phyloP scores from a whole-genome alignment of 64 coral and sea anemone species.

The Pocillopora damicornis region DNA sequence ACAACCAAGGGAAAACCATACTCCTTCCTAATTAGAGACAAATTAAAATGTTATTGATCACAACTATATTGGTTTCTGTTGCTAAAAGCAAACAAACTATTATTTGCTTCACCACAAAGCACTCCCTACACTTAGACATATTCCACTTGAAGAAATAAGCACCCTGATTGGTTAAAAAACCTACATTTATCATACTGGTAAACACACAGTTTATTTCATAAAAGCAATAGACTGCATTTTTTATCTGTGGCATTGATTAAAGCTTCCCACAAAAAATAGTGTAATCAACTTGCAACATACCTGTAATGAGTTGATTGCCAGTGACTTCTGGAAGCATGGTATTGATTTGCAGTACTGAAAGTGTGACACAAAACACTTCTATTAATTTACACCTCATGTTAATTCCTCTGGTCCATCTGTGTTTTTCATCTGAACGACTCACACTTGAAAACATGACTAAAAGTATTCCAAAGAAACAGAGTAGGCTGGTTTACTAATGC shows the following conservation, averaged over 20 bases:
- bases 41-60: neutral
- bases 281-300: conserved; percentile 22
- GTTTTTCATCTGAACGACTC: neutral
- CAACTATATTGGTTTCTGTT: neutral
- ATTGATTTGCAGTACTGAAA: conserved; percentile 76
- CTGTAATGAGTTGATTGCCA: conserved; percentile 91
- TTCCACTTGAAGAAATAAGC: too few relatives aligned
- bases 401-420: neutral
- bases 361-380: neutral
- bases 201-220: too few relatives aligned
- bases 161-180: too few relatives aligned
- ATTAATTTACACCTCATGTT: neutral
- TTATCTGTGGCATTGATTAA: too few relatives aligned
- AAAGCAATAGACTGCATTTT: too few relatives aligned
- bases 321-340: conserved; percentile 76
- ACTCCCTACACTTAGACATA: too few relatives aligned
- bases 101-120: too few relatives aligned
- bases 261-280: neutral
- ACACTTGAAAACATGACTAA: too few relatives aligned
- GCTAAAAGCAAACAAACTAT: too few relatives aligned
- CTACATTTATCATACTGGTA: too few relatives aligned
- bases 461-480: too few relatives aligned
- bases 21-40: conserved; percentile 63
- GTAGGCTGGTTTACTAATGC: too few relatives aligned
- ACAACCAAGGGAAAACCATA: conserved; percentile 99